These are phyloP conservation scores for Cancer borealis DNA, from an alignment of 2,888 invertebrate genomes.

Conservation along the genomic window DNA sequence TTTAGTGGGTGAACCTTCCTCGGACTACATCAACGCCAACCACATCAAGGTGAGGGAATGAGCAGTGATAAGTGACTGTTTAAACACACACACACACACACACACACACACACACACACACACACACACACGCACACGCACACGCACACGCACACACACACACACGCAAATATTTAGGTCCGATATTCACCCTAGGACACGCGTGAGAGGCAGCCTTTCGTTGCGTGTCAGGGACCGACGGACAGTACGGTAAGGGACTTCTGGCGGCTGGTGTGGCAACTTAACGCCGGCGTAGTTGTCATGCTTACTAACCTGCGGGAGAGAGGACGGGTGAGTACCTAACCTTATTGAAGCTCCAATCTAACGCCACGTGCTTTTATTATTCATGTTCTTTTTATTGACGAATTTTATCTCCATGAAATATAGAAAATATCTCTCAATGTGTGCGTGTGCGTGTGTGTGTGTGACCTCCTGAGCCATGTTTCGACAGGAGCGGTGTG, in stretches of 20 bases:
- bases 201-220: constrained; percentile 16
- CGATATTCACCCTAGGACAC: constrained; percentile 44
- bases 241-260: constrained; percentile 54
- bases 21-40: constrained; percentile 68
- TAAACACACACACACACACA: neutral
- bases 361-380: neutral
- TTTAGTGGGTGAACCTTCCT: neutral
- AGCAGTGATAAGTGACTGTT: too few relatives aligned
- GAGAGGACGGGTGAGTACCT: constrained; percentile 61
- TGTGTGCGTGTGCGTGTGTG: neutral
- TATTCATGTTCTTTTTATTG: neutral
- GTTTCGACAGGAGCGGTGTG: constrained; percentile 51
- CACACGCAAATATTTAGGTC: neutral
- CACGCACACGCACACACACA: neutral
- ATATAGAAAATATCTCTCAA: too few relatives aligned
- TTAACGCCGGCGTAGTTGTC: constrained; percentile 45
- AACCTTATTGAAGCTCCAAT: neutral
- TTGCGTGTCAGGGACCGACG: constrained; percentile 68
- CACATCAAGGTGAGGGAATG: constrained; percentile 54
- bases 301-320: constrained; percentile 72
- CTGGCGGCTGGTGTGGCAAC: constrained; percentile 73
- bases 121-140: neutral
- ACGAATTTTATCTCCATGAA: too few relatives aligned
- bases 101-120: constrained; percentile 18
- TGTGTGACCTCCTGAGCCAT: neutral